These are phyloP conservation scores for Nannoperca australis DNA, from an alignment of 2,797 vertebrate genomes.

Conservation along the genomic window DNA sequence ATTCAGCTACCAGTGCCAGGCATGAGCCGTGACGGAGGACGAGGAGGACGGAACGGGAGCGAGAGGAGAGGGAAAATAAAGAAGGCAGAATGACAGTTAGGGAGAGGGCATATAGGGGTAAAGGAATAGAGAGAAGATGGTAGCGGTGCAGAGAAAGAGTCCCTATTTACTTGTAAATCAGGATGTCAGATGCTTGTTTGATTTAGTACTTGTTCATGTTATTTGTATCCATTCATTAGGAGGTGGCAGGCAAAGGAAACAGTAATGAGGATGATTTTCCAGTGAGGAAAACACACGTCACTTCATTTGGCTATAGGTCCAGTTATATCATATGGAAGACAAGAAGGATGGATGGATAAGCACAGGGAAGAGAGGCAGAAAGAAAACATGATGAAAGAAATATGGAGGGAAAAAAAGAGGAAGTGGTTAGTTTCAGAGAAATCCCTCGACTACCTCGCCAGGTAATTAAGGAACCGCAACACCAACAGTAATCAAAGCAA, in stretches of 20 bases:
- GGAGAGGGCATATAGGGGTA: slow-evolving; percentile 12
- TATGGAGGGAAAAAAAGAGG: background rate
- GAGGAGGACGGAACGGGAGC: slow-evolving; percentile 1
- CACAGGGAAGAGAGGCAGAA: slow-evolving; percentile 2
- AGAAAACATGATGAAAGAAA: slow-evolving; percentile 3
- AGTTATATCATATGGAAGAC: slow-evolving; percentile 4
- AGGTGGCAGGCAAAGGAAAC: slow-evolving; percentile 23
- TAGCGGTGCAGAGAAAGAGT: background rate
- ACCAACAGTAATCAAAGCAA: slow-evolving; percentile 53
- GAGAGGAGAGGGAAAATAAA: slow-evolving; percentile 17
- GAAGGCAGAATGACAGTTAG: slow-evolving; percentile 21
- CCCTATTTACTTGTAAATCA: slow-evolving; percentile 47
- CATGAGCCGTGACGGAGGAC: slow-evolving; percentile 27
- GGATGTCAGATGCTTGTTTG: slow-evolving; percentile 30
- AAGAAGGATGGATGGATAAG: slow-evolving; percentile 6
- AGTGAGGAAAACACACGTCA: slow-evolving; percentile 2
- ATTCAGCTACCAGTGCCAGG: background rate
- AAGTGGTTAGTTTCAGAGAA: slow-evolving; percentile 3
- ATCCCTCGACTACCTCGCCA: slow-evolving; percentile 26
- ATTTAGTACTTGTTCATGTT: slow-evolving; percentile 20
- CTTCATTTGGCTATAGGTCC: background rate
- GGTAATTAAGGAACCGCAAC: slow-evolving; percentile 59
- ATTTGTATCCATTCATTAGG: slow-evolving; percentile 31
- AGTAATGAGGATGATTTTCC: too few species aligned
- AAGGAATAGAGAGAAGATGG: background rate